Evolutionary conservation across 2,888 invertebrate species (phyloP).

Genomic region (Dexiosoma caninum): DNA sequence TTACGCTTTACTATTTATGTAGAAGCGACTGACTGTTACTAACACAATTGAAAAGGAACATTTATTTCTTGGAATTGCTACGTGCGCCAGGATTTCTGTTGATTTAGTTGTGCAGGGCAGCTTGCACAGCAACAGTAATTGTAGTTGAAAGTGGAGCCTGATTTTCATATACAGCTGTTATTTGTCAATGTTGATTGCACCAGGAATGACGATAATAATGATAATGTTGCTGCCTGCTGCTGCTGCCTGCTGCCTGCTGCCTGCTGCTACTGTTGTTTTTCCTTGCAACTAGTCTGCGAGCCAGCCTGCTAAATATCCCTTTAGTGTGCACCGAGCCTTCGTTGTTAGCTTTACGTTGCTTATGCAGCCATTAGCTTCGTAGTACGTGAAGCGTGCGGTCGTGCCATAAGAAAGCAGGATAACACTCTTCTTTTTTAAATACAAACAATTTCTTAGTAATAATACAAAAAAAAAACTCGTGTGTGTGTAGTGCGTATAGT

Average conservation of each 20-base stretch:
- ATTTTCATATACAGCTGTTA: slow-evolving; percentile 33
- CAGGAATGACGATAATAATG: background rate
- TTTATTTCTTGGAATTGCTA: background rate
- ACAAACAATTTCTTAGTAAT: slow-evolving; percentile 35
- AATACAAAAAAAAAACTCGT: slow-evolving; percentile 48
- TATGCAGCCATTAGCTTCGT: slow-evolving; percentile 67
- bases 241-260: background rate
- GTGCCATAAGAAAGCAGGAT: slow-evolving; percentile 62
- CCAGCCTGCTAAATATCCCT: slow-evolving; percentile 1
- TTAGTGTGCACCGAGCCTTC: slow-evolving; percentile 66
- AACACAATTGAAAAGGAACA: background rate
- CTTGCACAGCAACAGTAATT: slow-evolving; percentile 40
- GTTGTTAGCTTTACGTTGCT: slow-evolving; percentile 62
- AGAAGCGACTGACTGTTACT: slow-evolving; percentile 19
- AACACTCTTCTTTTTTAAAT: slow-evolving; percentile 57
- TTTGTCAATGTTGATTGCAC: slow-evolving; percentile 3
- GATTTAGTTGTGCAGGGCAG: background rate
- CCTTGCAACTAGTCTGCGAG: slow-evolving; percentile 15
- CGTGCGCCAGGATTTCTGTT: background rate
- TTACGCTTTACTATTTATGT: too few species aligned
- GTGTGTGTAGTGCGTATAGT: slow-evolving; percentile 59
- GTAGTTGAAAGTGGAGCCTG: slow-evolving; percentile 1
- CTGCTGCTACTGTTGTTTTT: background rate
- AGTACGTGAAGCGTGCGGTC: slow-evolving; percentile 67
- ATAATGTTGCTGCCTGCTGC: slow-evolving; percentile 14